A percentile compares a stretch with the other conserved stretches of the same genome.
Conservation (phyloP, 2,797 vertebrate genomes). For the Dermochelys coriacea region DNA sequence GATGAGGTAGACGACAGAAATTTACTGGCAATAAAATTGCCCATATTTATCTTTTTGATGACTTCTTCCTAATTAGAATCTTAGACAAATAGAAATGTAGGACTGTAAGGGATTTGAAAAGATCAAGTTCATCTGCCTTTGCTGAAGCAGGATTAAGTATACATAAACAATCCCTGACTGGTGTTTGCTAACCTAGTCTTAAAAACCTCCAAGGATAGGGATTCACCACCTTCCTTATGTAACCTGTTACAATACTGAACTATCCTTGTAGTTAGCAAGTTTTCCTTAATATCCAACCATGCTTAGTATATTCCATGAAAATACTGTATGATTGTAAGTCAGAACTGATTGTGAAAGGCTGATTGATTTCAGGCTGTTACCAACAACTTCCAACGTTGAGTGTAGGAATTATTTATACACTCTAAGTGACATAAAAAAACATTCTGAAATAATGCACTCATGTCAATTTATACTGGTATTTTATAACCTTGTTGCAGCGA, state of each 20-base stretch:
- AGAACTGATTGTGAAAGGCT: not conserved
- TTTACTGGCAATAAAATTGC: not conserved
- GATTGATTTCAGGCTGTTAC: not conserved
- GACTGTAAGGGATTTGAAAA: not conserved
- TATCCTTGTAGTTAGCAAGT: not conserved
- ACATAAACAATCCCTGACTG: not conserved
- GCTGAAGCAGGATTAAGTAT: not conserved
- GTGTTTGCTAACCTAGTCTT: not conserved
- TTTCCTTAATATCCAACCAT: not conserved
- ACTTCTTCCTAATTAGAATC: not conserved
- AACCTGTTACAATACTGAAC: not conserved
- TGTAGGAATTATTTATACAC: not conserved
- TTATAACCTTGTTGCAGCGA: not conserved
- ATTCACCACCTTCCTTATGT: not conserved
- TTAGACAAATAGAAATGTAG: not conserved
- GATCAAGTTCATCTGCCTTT: not conserved
- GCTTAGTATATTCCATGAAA: not conserved
- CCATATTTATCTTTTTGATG: not conserved
- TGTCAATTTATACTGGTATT: not conserved
- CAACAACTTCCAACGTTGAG: not conserved
- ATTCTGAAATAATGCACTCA: not conserved
- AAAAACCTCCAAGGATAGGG: not conserved
- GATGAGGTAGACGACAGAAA: not conserved
- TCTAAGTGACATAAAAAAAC: not conserved
- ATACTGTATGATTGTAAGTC: not conserved